Evolutionary conservation across 2,113 vertebrate genomes (phyloP).

Genomic region (Ascaphus truei): DNA sequence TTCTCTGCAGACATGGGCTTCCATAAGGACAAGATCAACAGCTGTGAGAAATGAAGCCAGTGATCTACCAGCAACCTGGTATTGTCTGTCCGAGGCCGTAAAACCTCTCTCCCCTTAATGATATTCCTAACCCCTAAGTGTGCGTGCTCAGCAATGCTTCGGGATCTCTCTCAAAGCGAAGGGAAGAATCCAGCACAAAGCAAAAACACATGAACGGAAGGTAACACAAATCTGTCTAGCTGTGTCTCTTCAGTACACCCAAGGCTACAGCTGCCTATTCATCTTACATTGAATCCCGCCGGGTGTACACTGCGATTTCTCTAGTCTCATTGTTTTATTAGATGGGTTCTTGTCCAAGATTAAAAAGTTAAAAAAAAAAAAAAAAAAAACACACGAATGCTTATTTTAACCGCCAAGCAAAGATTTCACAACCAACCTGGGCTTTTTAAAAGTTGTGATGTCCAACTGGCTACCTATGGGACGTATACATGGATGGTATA

Average conservation of each 20-base stretch:
- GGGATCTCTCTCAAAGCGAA: not conserved
- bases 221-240: not conserved
- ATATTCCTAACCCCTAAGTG: not conserved
- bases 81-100: not conserved
- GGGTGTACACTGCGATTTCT: too few species aligned
- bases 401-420: too few species aligned
- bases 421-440: too few species aligned
- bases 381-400: too few species aligned
- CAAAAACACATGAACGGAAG: not conserved
- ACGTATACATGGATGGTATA: too few species aligned
- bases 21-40: not conserved
- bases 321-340: too few species aligned
- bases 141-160: not conserved
- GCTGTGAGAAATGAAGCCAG: not conserved
- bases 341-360: too few species aligned
- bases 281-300: not conserved
- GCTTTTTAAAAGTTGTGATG: too few species aligned
- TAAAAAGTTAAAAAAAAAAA: too few species aligned
- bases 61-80: not conserved
- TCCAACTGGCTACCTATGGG: too few species aligned
- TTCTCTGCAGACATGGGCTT: too few species aligned
- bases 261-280: not conserved
- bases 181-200: not conserved
- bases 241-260: not conserved
- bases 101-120: not conserved